Conservation (phyloP, 1,140 invertebrate species). For the Microvelia longipes region DNA sequence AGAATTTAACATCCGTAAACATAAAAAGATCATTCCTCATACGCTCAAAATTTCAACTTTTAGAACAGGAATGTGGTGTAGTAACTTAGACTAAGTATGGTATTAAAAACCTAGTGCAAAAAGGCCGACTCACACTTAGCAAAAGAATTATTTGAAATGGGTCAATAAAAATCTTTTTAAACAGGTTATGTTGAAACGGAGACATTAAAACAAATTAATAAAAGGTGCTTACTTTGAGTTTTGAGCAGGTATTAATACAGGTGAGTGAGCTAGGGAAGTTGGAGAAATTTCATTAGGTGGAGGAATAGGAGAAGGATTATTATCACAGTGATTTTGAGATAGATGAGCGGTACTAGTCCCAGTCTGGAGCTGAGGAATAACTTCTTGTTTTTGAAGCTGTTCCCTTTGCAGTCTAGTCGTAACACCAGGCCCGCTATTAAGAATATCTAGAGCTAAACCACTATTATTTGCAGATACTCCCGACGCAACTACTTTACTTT, state of each 20-base stretch:
- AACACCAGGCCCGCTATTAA: conserved; percentile 32
- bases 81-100: too few relatives aligned
- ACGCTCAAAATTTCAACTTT: too few relatives aligned
- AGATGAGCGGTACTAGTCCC: conserved; percentile 8
- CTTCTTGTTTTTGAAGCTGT: conserved; percentile 44
- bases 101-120: too few relatives aligned
- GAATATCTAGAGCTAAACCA: conserved; percentile 11
- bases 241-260: neutral
- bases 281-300: neutral
- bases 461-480: conserved; percentile 7
- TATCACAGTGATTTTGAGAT: conserved; percentile 2
- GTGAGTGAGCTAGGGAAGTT: neutral
- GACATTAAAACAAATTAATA: too few relatives aligned
- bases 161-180: too few relatives aligned
- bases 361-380: conserved; percentile 10
- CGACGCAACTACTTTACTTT: conserved; percentile 28
- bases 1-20: too few relatives aligned
- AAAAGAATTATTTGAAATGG: too few relatives aligned
- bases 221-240: neutral
- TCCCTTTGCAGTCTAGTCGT: conserved; percentile 63
- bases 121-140: too few relatives aligned
- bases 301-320: neutral
- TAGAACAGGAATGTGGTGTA: too few relatives aligned
- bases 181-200: too few relatives aligned
- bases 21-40: too few relatives aligned